Evolutionary conservation across 2,797 vertebrate species (phyloP).

Genomic region (Spheniscus humboldti): DNA sequence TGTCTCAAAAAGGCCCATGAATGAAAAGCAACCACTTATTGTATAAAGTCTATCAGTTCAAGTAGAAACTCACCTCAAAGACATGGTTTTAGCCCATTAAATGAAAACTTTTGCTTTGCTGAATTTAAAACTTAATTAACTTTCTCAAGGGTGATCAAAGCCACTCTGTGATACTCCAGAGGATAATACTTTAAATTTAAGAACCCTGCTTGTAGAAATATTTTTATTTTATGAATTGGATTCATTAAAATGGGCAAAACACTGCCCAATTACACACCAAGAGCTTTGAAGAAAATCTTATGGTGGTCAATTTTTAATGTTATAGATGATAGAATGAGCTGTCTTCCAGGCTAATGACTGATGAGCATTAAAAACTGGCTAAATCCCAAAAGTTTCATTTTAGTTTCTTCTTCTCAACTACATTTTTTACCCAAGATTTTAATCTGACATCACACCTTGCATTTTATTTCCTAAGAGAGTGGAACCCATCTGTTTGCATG

Average conservation of each 20-base stretch:
- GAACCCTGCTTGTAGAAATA: not conserved
- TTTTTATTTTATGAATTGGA: not conserved
- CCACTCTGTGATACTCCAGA: not conserved
- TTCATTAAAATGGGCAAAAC: not conserved
- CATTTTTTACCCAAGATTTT: not conserved
- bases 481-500: not conserved
- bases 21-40: not conserved
- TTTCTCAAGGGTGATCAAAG: not conserved
- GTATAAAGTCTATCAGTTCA: not conserved
- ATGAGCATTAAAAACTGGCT: not conserved
- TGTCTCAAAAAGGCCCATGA: not conserved
- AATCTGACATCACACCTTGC: not conserved
- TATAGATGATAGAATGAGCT: not conserved
- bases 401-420: not conserved
- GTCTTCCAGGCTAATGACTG: not conserved
- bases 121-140: not conserved
- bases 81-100: not conserved
- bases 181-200: not conserved
- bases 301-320: conserved; percentile 6
- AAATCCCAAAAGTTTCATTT: not conserved
- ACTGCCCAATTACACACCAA: not conserved
- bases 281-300: not conserved
- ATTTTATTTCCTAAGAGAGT: not conserved
- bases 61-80: not conserved
- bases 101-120: not conserved